Conservation (phyloP, 92 coral and sea anemone species). For the Plumapathes pennacea region DNA sequence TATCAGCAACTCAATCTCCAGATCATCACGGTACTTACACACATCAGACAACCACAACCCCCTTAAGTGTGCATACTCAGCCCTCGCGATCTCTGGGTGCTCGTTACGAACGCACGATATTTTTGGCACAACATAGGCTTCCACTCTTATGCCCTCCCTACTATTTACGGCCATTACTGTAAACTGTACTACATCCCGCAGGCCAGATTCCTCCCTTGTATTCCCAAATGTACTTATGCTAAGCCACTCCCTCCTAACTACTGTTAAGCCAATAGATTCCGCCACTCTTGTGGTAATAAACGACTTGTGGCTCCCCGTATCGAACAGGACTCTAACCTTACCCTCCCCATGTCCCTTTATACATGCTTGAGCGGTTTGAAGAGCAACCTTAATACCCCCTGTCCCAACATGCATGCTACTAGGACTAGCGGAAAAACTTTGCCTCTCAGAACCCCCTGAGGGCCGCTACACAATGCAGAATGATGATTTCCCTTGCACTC, state of each 20-base stretch:
- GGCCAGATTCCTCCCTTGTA: not conserved
- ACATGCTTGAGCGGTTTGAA: slow-evolving; percentile 33
- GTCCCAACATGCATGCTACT: slow-evolving; percentile 8
- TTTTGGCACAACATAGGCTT: slow-evolving; percentile 47
- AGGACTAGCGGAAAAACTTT: not conserved
- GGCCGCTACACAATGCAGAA: slow-evolving; percentile 27
- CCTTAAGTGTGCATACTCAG: slow-evolving; percentile 14
- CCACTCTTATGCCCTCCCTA: slow-evolving; percentile 7
- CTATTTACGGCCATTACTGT: slow-evolving; percentile 18
- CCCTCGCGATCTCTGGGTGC: slow-evolving; percentile 19
- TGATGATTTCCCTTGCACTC: slow-evolving; percentile 42
- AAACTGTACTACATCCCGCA: slow-evolving; percentile 20
- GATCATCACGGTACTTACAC: slow-evolving; percentile 2
- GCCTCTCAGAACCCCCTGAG: not conserved
- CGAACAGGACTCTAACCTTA: slow-evolving; percentile 48
- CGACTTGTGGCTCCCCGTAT: slow-evolving; percentile 52
- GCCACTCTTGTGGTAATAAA: slow-evolving; percentile 22
- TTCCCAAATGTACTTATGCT: slow-evolving; percentile 30
- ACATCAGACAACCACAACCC: slow-evolving; percentile 50
- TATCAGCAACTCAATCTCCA: slow-evolving; percentile 36
- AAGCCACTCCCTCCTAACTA: slow-evolving; percentile 26
- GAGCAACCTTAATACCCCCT: slow-evolving; percentile 14
- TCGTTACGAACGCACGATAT: slow-evolving; percentile 16
- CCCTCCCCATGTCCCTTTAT: slow-evolving; percentile 10
- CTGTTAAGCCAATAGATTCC: not conserved